Percentiles rank a stretch among this genome's conserved stretches.
phyloP scores from a whole-genome alignment of 2,113 vertebrate species.

The Brachyhypopomus gauderio region DNA sequence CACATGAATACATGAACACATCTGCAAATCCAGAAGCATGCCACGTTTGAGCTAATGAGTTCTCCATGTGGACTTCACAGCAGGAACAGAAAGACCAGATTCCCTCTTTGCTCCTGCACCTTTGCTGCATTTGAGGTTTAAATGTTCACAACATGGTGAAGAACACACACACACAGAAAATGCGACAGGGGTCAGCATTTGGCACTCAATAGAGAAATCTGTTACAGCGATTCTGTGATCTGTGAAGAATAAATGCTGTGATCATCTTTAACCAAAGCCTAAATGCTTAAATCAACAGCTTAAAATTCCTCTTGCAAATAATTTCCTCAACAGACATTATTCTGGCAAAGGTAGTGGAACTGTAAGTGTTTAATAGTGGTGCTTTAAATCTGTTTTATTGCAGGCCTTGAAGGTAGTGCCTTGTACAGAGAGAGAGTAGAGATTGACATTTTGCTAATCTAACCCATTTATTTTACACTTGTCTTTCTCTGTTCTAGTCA shows the following conservation, averaged over 20 bases:
- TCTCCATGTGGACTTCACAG: not conserved
- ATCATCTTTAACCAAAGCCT: not conserved
- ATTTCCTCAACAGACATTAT: conserved; percentile 49
- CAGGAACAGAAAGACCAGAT: too few species aligned
- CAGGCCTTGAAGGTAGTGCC: not conserved
- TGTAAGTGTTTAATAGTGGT: conserved; percentile 24
- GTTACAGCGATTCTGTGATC: not conserved
- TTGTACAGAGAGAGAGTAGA: not conserved
- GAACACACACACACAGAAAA: too few species aligned
- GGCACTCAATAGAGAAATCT: not conserved
- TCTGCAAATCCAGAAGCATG: not conserved
- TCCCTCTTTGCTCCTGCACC: not conserved
- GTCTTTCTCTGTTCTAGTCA: not conserved
- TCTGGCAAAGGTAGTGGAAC: conserved; percentile 41
- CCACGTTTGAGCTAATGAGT: not conserved
- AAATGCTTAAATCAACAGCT: conserved; percentile 10
- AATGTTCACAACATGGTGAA: not conserved
- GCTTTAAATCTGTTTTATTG: conserved; percentile 34
- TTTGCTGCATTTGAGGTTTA: not conserved
- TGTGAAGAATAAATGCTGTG: not conserved
- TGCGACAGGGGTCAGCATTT: not conserved
- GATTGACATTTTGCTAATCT: not conserved
- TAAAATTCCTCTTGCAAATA: conserved; percentile 37
- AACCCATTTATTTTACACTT: not conserved
- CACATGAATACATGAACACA: not conserved